A percentile compares a stretch with the other conserved stretches of the same genome.
Conservation (phyloP, 2,888 invertebrate species). For the Apocheima hispidaria region DNA sequence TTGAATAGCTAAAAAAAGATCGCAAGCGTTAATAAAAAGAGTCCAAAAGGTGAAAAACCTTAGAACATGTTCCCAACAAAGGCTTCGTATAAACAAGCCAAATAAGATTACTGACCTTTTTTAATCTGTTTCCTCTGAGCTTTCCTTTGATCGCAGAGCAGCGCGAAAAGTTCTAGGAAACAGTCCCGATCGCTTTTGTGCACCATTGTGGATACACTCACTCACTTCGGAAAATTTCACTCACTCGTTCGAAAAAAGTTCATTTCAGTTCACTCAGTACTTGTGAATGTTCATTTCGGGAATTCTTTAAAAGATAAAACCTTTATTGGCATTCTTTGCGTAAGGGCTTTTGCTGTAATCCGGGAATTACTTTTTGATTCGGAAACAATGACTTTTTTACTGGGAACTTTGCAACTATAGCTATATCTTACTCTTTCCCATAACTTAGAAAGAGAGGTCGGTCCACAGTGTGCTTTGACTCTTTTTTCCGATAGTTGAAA, state of each 20-base stretch:
- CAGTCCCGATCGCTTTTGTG: constrained; percentile 69
- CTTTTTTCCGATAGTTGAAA: too few species aligned
- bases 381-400: too few species aligned
- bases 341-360: background rate
- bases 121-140: constrained; percentile 53
- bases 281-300: background rate
- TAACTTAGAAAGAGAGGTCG: too few species aligned
- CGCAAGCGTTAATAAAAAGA: constrained; percentile 14
- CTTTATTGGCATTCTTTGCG: too few species aligned
- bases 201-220: constrained; percentile 62
- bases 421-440: too few species aligned
- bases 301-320: background rate
- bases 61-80: constrained; percentile 36
- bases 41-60: constrained; percentile 17
- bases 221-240: background rate
- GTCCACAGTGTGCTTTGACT: too few species aligned
- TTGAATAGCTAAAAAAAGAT: constrained; percentile 6
- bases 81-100: constrained; percentile 36
- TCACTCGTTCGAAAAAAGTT: constrained; percentile 5
- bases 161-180: constrained; percentile 66
- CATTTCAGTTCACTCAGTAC: background rate
- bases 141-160: constrained; percentile 68
- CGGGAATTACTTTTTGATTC: background rate
- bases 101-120: constrained; percentile 59
- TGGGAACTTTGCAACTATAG: too few species aligned